Base-by-base conservation (phyloP, 1,140 invertebrate genomes). In the Pogonomyrmex barbatus region DNA sequence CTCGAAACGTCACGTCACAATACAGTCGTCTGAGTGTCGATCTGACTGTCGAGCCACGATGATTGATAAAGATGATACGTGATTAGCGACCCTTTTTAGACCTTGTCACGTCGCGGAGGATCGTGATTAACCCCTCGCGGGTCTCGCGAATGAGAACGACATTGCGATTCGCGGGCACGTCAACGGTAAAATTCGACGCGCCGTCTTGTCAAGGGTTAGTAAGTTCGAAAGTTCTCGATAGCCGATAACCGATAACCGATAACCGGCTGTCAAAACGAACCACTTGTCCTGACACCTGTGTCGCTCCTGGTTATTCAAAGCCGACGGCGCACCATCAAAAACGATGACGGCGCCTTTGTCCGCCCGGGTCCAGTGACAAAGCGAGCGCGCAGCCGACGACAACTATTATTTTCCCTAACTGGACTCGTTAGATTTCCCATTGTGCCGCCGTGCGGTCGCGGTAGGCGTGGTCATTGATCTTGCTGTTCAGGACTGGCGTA, bases 171-270 rank as follows among this genome's bases (percentile, higher is more conserved):
- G 76, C 54, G 42, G n/a, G 52, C 45, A 58, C 81, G 76, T 88
- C 89, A 91, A 88, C 78, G 68, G 63, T 54, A 73, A 86, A 88
- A 76, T 73, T 86, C 83, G 79, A 77, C 83, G 54, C 47, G 67
- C 50, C 84, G 89, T 91, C 89, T 89, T 91, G 85, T 86, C 87
- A 81, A 91, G 92, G 71, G 76, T 88, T 85, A 84, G 87, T 90
- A 92, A 91, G 89, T 92, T 92, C 79, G 92, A 91, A 92, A 93
- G 93, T 93, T 91, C 87, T 90, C 91, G 91, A 93, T 94, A 94
- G 91, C 91, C 91, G 91, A 93, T 92, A 93, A 92, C 88, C 90
- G 91, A 93, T 94, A 94, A 91, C 91, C 91, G 91, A 93, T 92
- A 93, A 92, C 88, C 86, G 88, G 58, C 89, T 93, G 91, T 93